Conservation (phyloP, 1,140 invertebrate species). For the Micrasema minimum region DNA sequence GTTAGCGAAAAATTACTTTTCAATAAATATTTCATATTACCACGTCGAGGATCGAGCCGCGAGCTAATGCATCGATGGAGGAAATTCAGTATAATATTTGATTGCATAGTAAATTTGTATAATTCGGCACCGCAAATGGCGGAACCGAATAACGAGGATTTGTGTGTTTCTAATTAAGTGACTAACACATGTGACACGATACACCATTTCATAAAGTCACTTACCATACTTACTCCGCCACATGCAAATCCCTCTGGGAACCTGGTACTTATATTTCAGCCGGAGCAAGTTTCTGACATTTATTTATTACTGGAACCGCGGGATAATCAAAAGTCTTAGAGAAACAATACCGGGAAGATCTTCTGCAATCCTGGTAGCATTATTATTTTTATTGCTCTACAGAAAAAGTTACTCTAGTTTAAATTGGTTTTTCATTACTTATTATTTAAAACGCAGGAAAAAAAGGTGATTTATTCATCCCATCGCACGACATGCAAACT, state of each 20-base stretch:
- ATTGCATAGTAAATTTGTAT: not conserved
- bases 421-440: no score
- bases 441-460: no score
- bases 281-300: constrained; percentile 34
- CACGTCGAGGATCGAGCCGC: no score
- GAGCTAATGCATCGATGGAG: no score
- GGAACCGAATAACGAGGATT: constrained; percentile 42
- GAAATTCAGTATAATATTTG: not conserved
- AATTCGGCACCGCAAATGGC: constrained; percentile 1
- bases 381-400: not conserved
- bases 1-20: no score
- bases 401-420: no score
- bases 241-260: constrained; percentile 14
- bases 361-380: not conserved
- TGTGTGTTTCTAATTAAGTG: constrained; percentile 54
- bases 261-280: constrained; percentile 27
- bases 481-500: no score
- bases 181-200: constrained; percentile 51
- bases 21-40: no score
- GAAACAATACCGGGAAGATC: constrained; percentile 13
- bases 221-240: constrained; percentile 36
- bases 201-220: constrained; percentile 47
- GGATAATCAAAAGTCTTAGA: constrained; percentile 29
- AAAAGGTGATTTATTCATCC: no score
- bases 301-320: constrained; percentile 39